These are phyloP conservation scores for Monodelphis domestica DNA, from an alignment of 2,797 vertebrate species.

Conservation along the genomic window DNA sequence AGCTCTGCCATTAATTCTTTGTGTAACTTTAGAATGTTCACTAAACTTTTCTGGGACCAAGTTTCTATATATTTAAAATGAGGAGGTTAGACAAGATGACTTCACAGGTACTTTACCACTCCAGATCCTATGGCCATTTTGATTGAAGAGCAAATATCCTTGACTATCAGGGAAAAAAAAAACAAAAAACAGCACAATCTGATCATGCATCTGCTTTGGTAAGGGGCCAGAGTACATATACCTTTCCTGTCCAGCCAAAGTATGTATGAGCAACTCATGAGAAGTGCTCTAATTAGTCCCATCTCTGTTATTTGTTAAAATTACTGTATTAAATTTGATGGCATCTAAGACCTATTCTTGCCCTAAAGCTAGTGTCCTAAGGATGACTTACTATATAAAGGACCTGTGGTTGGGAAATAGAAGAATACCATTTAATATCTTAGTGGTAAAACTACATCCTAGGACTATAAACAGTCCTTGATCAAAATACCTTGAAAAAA, in stretches of 20 bases:
- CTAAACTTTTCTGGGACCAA: not conserved
- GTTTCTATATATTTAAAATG: not conserved
- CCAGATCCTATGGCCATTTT: not conserved
- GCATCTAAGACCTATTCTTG: not conserved
- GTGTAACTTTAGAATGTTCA: not conserved
- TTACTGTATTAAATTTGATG: not conserved
- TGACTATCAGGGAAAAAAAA: not conserved
- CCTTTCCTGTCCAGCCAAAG: not conserved
- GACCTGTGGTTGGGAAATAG: not conserved
- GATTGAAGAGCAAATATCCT: not conserved
- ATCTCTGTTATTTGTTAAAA: not conserved
- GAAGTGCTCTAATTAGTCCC: not conserved
- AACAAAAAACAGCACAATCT: not conserved
- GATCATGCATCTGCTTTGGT: not conserved
- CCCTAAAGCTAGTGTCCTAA: not conserved
- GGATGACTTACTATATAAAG: not conserved
- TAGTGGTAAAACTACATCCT: not conserved
- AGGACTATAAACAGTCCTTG: not conserved
- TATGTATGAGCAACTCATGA: not conserved
- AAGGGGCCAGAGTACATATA: not conserved
- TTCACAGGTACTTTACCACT: not conserved
- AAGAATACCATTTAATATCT: not conserved
- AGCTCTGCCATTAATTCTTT: not conserved
- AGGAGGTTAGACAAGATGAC: not conserved
- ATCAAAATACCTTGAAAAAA: not conserved